These are phyloP conservation scores for Bombycilla garrulus DNA, from an alignment of 2,113 vertebrate genomes.

Conservation along the genomic window DNA sequence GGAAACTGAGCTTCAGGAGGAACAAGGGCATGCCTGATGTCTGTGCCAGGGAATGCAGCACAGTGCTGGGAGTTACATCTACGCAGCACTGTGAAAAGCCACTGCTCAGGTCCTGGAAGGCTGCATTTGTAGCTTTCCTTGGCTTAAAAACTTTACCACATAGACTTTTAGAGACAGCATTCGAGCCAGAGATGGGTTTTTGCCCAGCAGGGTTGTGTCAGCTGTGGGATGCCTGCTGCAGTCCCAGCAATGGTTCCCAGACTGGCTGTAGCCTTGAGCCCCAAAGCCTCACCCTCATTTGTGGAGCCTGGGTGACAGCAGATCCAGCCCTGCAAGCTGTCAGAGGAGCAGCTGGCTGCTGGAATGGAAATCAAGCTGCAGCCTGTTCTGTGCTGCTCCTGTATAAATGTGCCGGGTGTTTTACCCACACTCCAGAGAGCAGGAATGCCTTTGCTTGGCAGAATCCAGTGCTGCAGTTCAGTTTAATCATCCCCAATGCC, in stretches of 20 bases:
- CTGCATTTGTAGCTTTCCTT: background rate
- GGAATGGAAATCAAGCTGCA: conserved; percentile 5
- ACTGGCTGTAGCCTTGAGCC: background rate
- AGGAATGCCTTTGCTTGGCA: conserved; percentile 11
- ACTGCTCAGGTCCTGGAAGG: background rate
- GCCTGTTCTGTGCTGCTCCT: background rate
- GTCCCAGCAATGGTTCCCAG: background rate
- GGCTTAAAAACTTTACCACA: background rate
- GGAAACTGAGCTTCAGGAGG: background rate
- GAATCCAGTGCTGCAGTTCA: background rate
- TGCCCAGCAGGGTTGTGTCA: background rate
- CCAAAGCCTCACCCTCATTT: background rate
- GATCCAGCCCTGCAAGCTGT: background rate
- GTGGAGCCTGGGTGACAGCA: background rate
- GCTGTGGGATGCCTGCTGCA: background rate
- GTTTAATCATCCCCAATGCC: background rate
- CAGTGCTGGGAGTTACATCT: background rate
- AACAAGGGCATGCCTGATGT: fast-evolving
- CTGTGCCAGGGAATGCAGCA: background rate
- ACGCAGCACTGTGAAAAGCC: background rate
- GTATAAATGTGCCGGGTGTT: background rate
- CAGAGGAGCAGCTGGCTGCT: background rate
- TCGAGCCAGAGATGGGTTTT: background rate
- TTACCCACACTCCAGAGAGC: background rate
- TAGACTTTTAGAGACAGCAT: background rate